These are phyloP conservation scores for Eurytoma californica DNA, from an alignment of 2,888 invertebrate species.

Conservation along the genomic window DNA sequence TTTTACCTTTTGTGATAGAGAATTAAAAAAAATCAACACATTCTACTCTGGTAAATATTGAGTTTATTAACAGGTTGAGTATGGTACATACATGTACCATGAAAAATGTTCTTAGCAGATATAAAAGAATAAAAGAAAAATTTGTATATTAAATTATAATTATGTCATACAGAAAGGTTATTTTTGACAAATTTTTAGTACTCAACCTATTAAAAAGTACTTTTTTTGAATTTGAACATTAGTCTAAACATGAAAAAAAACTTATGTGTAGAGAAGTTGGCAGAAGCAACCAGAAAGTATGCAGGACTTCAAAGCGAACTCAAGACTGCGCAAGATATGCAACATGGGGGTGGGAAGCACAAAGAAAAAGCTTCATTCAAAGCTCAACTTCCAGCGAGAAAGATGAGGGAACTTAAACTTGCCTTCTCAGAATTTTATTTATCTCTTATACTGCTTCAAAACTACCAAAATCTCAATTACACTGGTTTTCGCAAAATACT, in stretches of 20 bases:
- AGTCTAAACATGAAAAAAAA: constrained; percentile 10
- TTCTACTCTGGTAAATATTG: constrained; percentile 89
- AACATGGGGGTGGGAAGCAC: constrained; percentile 73
- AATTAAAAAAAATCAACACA: constrained; percentile 96
- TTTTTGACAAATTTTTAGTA: no score
- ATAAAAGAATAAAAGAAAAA: no score
- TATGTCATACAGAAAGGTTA: no score
- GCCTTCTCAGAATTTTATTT: constrained; percentile 99
- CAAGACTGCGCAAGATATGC: constrained; percentile 75
- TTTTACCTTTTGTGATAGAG: constrained; percentile 95
- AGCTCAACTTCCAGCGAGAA: constrained; percentile 82
- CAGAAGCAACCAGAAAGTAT: constrained; percentile 97
- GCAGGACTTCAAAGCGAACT: constrained; percentile 93
- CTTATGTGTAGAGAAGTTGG: constrained; percentile 88
- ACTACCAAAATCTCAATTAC: constrained; percentile 98
- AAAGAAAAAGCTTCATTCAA: constrained; percentile 71
- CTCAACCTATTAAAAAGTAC: no score
- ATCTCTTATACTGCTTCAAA: constrained; percentile 96
- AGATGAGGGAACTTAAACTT: constrained; percentile 94
- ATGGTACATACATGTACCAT: no score
- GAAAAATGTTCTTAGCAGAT: no score
- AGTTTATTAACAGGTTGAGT: no score
- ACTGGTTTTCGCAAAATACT: constrained; percentile 99
- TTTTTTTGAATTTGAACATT: not conserved
- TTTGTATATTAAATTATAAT: no score